These are phyloP conservation scores for Malthinus flaveolus DNA, from an alignment of 2,888 invertebrate genomes.

Conservation along the genomic window DNA sequence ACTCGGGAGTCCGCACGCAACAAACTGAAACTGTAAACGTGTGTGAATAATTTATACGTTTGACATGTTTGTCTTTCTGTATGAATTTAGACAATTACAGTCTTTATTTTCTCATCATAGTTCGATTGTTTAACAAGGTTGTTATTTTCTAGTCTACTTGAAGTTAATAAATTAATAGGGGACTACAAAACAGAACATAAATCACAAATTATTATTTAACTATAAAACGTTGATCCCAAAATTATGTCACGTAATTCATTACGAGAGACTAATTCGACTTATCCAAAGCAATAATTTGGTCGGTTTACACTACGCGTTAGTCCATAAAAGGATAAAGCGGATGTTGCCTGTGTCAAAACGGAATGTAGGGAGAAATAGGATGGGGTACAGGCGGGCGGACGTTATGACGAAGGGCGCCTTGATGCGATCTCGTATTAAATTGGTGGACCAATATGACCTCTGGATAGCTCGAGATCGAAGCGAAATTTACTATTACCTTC, in stretches of 20 bases:
- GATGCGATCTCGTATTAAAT: slow-evolving; percentile 36
- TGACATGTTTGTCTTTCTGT: slow-evolving; percentile 17
- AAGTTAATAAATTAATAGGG: slow-evolving; percentile 11
- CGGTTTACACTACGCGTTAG: slow-evolving; percentile 24
- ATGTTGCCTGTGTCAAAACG: slow-evolving; percentile 35
- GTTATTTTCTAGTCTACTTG: not conserved
- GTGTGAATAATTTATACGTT: slow-evolving; percentile 30
- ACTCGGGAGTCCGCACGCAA: slow-evolving; percentile 26
- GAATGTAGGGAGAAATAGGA: slow-evolving; percentile 34
- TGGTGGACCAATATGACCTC: slow-evolving; percentile 38
- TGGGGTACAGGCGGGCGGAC: slow-evolving; percentile 29
- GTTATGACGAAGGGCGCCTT: slow-evolving; percentile 31
- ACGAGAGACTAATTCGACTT: slow-evolving; percentile 26
- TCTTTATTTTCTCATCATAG: slow-evolving; percentile 18
- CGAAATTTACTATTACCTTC: slow-evolving; percentile 26
- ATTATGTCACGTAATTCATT: slow-evolving; percentile 25
- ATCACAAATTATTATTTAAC: not conserved
- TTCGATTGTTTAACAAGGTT: slow-evolving; percentile 9
- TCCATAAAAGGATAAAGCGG: slow-evolving; percentile 31
- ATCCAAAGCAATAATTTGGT: slow-evolving; percentile 27
- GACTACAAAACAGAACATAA: not conserved
- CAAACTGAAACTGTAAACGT: slow-evolving; percentile 26
- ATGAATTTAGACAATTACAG: slow-evolving; percentile 15
- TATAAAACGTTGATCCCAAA: slow-evolving; percentile 15
- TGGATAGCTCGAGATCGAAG: slow-evolving; percentile 25